Base-by-base conservation (phyloP, 2,888 invertebrate genomes). In the Vesta saturnalis region DNA sequence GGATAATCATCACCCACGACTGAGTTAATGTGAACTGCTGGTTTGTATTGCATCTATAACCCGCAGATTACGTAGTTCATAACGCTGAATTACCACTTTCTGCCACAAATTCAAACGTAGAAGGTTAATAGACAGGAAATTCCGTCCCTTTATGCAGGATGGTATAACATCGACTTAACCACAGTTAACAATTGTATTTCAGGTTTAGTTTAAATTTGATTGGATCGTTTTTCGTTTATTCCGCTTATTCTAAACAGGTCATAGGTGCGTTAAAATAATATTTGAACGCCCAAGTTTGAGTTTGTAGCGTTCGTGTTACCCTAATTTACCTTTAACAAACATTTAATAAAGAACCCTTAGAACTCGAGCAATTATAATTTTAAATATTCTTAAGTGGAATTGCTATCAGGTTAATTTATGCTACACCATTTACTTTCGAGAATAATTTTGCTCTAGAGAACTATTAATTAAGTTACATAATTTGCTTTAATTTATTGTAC, bases 81-180 rank as follows among this genome's bases (percentile, higher is more conserved):
- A 64, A 60, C 69, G 59, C 57, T 60, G 54, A 60, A 69, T 69
- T 69, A 69, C 64, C 60, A 69, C 63, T 60, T 56, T 57, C 64
- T 39, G 52, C 69, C 69, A 61, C 69, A 69, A 69, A 69, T 69
- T 69, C 60, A 60, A 64, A 46, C 69, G 60, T 69, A 60, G 57
- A 69, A 67, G 71, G 71, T 76, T 77, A 77, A 77, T 77, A 74
- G 74, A 75, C 77, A 76, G 77, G 77, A 76, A 77, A 77, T 77
- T 77, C 73, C 72, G 72, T 72, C 64, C 67, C 74, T 73, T 73
- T 71, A 72, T 58, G 47, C 63, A 43, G 52, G 63, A 47, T n/a
- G n/a, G n/a, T n/a, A n/a, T n/a, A n/a, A n/a, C 60, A 47, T 19
- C 64, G 18, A 54, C 10, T 5, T 10, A 30, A 10, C 30, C 6